A percentile compares a stretch with the other conserved stretches of the same genome.
Evolutionary conservation across 2,113 vertebrate genomes (phyloP).

Genomic region (Microcebus ravelobensis): DNA sequence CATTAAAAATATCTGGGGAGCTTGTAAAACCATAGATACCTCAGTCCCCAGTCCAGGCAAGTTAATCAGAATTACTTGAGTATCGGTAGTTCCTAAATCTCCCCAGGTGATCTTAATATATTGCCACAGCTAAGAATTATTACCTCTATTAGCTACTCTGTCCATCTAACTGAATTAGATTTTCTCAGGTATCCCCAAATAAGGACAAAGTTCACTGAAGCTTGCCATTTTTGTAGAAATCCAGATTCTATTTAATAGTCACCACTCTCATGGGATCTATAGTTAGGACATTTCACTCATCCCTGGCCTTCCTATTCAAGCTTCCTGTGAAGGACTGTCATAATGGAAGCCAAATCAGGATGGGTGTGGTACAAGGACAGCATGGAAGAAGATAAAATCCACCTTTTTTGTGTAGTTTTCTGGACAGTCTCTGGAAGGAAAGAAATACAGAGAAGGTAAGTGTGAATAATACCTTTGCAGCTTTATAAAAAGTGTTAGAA

Average conservation of each 20-base stretch:
- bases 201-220: not conserved
- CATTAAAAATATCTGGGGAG: not conserved
- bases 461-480: not conserved
- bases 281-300: not conserved
- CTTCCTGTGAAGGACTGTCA: not conserved
- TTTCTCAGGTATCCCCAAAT: not conserved
- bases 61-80: not conserved
- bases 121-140: not conserved
- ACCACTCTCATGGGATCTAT: not conserved
- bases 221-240: not conserved
- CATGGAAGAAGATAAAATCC: not conserved
- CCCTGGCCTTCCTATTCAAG: not conserved
- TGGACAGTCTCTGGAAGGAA: not conserved
- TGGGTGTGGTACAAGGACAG: not conserved
- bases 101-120: not conserved
- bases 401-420: not conserved
- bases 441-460: not conserved
- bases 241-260: not conserved
- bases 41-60: not conserved
- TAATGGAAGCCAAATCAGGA: not conserved
- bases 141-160: not conserved
- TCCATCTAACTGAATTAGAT: not conserved
- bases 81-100: not conserved
- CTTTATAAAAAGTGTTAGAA: not conserved
- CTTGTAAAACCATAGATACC: not conserved